Conservation (phyloP, 2,888 invertebrate genomes). For the Drosophila testacea region DNA sequence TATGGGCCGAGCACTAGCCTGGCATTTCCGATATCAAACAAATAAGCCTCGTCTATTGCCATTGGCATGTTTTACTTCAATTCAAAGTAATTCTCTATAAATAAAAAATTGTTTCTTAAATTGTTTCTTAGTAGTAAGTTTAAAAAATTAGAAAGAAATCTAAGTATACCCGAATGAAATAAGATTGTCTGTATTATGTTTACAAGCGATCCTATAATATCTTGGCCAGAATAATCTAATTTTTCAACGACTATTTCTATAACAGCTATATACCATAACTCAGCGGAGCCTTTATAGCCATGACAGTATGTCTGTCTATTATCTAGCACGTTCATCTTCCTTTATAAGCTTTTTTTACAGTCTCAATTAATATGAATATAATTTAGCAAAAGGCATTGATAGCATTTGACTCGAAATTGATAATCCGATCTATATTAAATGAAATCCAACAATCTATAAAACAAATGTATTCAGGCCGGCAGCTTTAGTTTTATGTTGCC, state of each 20-base stretch:
- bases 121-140: too few species aligned
- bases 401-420: constrained; percentile 3
- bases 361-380: neutral
- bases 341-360: neutral
- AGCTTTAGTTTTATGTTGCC: constrained; percentile 1
- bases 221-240: too few species aligned
- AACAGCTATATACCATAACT: neutral
- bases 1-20: constrained; percentile 6
- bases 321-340: neutral
- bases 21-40: constrained; percentile 24
- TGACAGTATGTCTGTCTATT: neutral
- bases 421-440: neutral
- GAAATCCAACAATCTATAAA: neutral
- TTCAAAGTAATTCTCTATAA: neutral
- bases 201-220: too few species aligned
- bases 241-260: neutral
- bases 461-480: neutral
- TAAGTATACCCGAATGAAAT: too few species aligned
- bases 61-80: neutral
- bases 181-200: too few species aligned
- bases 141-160: too few species aligned
- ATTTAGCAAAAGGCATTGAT: neutral
- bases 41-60: neutral
- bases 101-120: too few species aligned
- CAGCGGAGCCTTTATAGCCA: neutral